Base-by-base conservation (phyloP, 1,140 invertebrate genomes). In the Chelonus insularis region DNA sequence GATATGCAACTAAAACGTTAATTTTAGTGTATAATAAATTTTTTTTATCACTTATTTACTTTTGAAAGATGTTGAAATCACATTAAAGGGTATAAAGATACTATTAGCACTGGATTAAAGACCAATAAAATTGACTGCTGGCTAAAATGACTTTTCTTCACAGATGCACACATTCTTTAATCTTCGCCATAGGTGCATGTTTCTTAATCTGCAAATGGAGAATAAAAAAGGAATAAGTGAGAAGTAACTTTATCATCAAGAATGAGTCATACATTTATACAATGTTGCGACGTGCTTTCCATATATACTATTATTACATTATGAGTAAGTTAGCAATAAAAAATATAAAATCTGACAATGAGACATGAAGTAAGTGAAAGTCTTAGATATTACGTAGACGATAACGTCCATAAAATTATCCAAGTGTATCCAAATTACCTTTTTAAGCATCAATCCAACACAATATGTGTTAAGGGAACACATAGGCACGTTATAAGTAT, bases 221-320 rank as follows among this genome's bases (percentile, higher is more conserved):
- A 25, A 39, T 59, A 20, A 36, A 45, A 51, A 21, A 36, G 25
- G 39, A 45, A 45, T 14, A 21, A 59, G 47, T 59, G 57, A 59
- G 57, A 59, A 34, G 29, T 21, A 12, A 51, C n/a, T 59, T 47
- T 59, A 59, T 59, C 32, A 48, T 41, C 37, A 14, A 32, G 57
- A 50, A 59, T 59, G 57, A 59, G 45, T 59, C 57, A 59, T 48
- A 45, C 56, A 34, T 34, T 32, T 14, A 3, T 18, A 14, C 25
- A 45, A 1, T 45, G 16, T 45, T 37, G 36, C 36, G 36, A 37
- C 12, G 36, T 37, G 36, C 11, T 12, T 37, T 12, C 11, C 8
- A 9, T 52, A 8, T 34, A 29, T 9, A 18, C 1, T 16, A 12
- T 52, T 34, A 7, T 20, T 29, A 11, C 2, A 29, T 3, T 12